Evolutionary conservation across 2,113 vertebrate genomes (phyloP), one percentile per base, ranked within the genome.

Genomic region (Hippoglossus stenolepis): DNA sequence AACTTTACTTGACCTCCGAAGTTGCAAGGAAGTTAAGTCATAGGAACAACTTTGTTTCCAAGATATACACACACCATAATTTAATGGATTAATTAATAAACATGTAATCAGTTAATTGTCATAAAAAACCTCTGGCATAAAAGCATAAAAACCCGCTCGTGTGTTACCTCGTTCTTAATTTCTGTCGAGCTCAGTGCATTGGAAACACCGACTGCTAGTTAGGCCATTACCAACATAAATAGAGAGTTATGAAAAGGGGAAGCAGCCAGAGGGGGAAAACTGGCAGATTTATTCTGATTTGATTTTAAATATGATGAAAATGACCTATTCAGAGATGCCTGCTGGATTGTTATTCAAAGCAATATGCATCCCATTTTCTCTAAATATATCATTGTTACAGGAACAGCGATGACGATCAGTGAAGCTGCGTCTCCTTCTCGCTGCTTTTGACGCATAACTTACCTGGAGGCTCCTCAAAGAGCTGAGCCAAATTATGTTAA

Each of bases 281-380:
- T 38, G 56, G 15, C 45, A 72, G 61, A 87, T 84, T 86, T 74
- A 70, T 74, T 85, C 38, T 84, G 67, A 91, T 86, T 86, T 80
- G 75, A 90, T 90, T 87, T 88, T 60, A 80, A 86, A 85, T 69
- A 67, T 81, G 84, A 88, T 76, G 76, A 72, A 89, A 90, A 81
- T 77, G 40, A 85, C 72, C 80, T 79, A 65, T 77, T 87, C 78
- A 70, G 28, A 79, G 65, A 81, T n/a, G 67, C 70, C 74, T 28
- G 65, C 77, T 78, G 83, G 68, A 80, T 82, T 79, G 79, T 79
- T 62, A 85, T 84, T 86, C 84, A 77, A 84, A 17, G 72, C 83
- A 87, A 85, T 87, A 71, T 89, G 77, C 83, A 74, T 85, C 73
- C 54, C 66, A 84, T 77, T 85, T 81, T 69, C 73, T 70, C 75